Evolutionary conservation across 2,888 invertebrate genomes (phyloP).

Genomic region (Tetheella fluctuosa): DNA sequence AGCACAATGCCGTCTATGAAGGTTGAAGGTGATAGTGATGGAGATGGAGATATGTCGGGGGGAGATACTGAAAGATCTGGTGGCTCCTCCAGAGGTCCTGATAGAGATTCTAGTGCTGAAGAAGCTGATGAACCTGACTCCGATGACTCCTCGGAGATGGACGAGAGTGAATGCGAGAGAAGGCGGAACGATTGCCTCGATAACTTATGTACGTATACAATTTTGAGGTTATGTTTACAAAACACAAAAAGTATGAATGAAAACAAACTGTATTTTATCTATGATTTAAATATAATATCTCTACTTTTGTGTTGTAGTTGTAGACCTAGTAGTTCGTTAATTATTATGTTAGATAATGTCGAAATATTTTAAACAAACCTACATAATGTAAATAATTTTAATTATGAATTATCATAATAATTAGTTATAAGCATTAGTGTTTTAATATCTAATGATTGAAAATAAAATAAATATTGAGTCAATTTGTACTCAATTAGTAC

Average conservation of each 20-base stretch:
- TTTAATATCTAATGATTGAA: no score
- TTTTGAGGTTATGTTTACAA: slow-evolving; percentile 82
- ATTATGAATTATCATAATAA: no score
- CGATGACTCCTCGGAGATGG: slow-evolving; percentile 95
- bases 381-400: no score
- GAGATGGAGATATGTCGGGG: slow-evolving; percentile 87
- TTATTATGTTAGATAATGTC: not conserved
- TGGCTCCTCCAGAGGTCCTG: slow-evolving; percentile 87
- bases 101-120: slow-evolving; percentile 89
- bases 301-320: slow-evolving; percentile 1
- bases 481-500: not conserved
- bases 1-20: slow-evolving; percentile 87
- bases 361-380: no score
- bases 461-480: no score
- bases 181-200: slow-evolving; percentile 92
- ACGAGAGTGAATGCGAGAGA: slow-evolving; percentile 95
- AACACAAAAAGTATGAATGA: slow-evolving; percentile 47
- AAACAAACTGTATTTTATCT: slow-evolving; percentile 26
- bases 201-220: slow-evolving; percentile 84
- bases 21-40: slow-evolving; percentile 85
- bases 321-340: not conserved
- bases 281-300: slow-evolving; percentile 14
- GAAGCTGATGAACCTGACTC: slow-evolving; percentile 92
- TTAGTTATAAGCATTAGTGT: no score
- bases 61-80: slow-evolving; percentile 88